Conservation (phyloP, 1,140 invertebrate genomes). For the Aricia agestis region DNA sequence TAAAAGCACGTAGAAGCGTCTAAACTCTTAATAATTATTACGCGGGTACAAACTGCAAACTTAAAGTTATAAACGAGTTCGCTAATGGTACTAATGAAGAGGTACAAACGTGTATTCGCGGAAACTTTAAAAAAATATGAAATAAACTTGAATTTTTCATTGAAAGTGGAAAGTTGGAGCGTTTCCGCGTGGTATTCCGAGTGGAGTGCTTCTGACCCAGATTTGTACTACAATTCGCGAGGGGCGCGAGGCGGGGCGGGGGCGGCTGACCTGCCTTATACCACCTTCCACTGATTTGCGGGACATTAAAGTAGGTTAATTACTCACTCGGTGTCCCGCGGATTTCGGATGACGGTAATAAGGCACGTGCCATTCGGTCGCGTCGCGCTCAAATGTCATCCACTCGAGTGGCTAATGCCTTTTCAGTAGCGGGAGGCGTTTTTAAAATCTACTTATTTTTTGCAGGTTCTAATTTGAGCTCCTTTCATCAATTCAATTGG, state of each 20-base stretch:
- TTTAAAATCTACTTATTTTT: not conserved
- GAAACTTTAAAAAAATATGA: slow-evolving; percentile 5
- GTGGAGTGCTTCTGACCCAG: slow-evolving; percentile 1
- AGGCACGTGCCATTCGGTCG: not conserved
- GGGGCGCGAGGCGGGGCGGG: not conserved
- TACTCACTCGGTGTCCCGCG: not conserved
- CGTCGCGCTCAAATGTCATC: not conserved
- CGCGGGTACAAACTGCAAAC: too few species aligned
- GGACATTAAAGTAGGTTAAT: slow-evolving; percentile 12
- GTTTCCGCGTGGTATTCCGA: not conserved
- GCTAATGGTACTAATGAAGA: not conserved
- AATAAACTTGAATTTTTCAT: slow-evolving; percentile 5
- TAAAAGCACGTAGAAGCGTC: not conserved
- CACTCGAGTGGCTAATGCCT: not conserved
- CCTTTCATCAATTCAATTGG: not conserved
- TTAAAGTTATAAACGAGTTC: not conserved
- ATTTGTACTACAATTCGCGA: slow-evolving; percentile 12
- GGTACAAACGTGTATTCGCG: not conserved
- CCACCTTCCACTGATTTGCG: not conserved
- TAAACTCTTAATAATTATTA: too few species aligned
- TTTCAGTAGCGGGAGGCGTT: not conserved
- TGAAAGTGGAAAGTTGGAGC: slow-evolving; percentile 6
- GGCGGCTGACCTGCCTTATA: not conserved
- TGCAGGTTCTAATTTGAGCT: not conserved
- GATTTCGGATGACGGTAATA: not conserved